Base-by-base conservation (phyloP, 2,888 invertebrate genomes). In the Emmelina monodactyla region DNA sequence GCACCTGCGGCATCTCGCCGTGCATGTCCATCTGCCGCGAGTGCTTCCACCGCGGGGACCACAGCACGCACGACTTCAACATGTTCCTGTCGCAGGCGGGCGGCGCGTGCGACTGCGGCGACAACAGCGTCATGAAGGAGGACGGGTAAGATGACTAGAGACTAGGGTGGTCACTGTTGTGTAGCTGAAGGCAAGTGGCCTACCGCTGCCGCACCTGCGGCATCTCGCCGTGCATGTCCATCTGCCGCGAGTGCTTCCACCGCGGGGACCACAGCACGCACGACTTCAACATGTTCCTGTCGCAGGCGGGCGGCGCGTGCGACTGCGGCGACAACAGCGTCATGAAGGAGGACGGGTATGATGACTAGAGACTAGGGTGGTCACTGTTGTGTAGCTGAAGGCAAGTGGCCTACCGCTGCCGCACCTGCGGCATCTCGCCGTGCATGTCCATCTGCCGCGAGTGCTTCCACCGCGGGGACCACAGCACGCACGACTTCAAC, bases 81-180 rank as follows among this genome's bases (percentile, higher is more conserved):
- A 97, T 98, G 97, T 98, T 98, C 79, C 85, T 96, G 44, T 94
- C 94, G 56, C 97, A 97, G 78, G 97, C 98, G 2, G 98, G 98
- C 36, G 97, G 97, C 44, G 98, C 97, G 10, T 98, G 98, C 79
- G 98, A 98, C 76, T 98, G 98, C 71, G 98, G 98, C 3, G 95
- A 96, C 69, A 91, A 93, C 34, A 94, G 92, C 37, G 97, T 98
- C 41, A 97, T 98, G 96, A 94, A 94, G 65, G 91, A 93, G 58
- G 88, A 91, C 42, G 97, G 97, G 92, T 93, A 69, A 79, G 82
- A n/a, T n/a, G n/a, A n/a, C n/a, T n/a, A n/a, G n/a, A n/a, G n/a
- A n/a, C n/a, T n/a, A n/a, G n/a, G n/a, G n/a, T n/a, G n/a, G n/a
- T n/a, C n/a, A n/a, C n/a, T n/a, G n/a, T n/a, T n/a, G n/a, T n/a